Base-by-base conservation (phyloP, 2,797 vertebrate genomes). In the Chelmon rostratus region DNA sequence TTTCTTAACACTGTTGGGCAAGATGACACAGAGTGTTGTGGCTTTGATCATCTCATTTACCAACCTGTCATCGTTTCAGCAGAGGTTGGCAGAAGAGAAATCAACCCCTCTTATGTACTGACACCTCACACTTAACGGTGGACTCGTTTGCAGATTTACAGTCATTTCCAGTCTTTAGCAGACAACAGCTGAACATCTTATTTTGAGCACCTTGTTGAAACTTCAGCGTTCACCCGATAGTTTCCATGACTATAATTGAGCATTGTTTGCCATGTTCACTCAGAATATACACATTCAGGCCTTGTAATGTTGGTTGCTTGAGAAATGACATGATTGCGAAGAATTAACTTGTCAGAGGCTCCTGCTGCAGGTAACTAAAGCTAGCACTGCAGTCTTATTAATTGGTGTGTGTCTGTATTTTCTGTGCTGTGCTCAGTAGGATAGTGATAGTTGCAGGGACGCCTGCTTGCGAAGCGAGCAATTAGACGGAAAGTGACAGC, bases 401-500 rank as follows among this genome's bases (percentile, higher is more conserved):
- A 96, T 96, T 96, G 96, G 96, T 96, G 94, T 96, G 95, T 96
- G 76, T 89, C 58, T 88, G 67, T 92, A 63, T 87, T 74, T 72
- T 75, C 94, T 94, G 92, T 94, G 95, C 95, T 94, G 95, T 92
- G 94, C 96, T 96, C 96, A 93, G 96, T 96, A 95, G 96, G 96
- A 94, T 92, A 93, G 96, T 90, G 93, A 94, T 95, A 94, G 95
- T 96, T 95, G 96, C 96, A 96, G 93, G 94, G 96, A 96, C 94
- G 95, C 96, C 94, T 96, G 96, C 96, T 96, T 96, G 94, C 89
- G 91, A 95, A 94, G 95, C 90, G 93, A 97, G 96, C 96, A 97
- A 97, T 99, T 98, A 97, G 95, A 97, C 96, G 94, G 94, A 96
- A 95, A 96, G 95, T 96, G 97, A 98, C 97, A 97, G 97, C 94